phyloP scores from a whole-genome alignment of 2,113 vertebrate genomes.

The Eidolon helvum region DNA sequence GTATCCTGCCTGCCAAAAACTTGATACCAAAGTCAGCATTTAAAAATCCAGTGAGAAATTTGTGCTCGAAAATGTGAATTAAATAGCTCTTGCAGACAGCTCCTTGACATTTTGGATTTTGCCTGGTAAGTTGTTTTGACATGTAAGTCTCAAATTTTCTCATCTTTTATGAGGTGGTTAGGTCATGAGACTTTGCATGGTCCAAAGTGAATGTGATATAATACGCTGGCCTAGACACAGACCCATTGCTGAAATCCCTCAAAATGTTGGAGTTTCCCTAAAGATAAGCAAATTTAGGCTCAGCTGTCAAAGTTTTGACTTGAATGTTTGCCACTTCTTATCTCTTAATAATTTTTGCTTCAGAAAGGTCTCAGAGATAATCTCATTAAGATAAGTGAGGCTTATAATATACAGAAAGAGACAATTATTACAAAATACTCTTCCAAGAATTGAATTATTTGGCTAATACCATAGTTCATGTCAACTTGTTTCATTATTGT shows the following conservation, averaged over 20 bases:
- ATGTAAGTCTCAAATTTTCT: not conserved
- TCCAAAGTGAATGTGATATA: not conserved
- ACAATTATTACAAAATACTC: conserved; percentile 36
- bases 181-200: not conserved
- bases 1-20: not conserved
- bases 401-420: not conserved
- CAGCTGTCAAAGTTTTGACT: not conserved
- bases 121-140: not conserved
- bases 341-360: conserved; percentile 42
- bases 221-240: not conserved
- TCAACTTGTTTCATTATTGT: not conserved
- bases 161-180: not conserved
- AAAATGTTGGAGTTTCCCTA: not conserved
- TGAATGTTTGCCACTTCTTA: conserved; percentile 10
- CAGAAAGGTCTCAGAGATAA: conserved; percentile 30
- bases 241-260: not conserved
- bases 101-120: not conserved
- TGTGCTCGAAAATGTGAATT: conserved; percentile 42
- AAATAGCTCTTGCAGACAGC: not conserved
- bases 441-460: conserved; percentile 7
- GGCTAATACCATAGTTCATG: not conserved
- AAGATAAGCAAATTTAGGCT: not conserved
- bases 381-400: not conserved
- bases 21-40: conserved; percentile 26
- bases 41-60: conserved; percentile 47